These are phyloP conservation scores for Rhimphoctona megacephalus DNA, from an alignment of 2,888 invertebrate species.

Conservation along the genomic window DNA sequence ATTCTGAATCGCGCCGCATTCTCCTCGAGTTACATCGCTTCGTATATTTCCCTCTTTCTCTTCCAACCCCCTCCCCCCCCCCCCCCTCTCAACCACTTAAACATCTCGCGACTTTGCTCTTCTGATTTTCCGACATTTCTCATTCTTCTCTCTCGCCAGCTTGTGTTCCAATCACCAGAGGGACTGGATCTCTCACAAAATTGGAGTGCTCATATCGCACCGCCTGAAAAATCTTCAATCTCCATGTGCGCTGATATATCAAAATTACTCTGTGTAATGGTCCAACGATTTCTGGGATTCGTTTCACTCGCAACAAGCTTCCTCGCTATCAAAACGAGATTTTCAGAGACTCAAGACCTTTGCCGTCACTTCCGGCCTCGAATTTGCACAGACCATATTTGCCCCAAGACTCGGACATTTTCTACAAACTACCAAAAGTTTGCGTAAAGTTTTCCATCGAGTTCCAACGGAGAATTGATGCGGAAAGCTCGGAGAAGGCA, in stretches of 20 bases:
- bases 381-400: neutral
- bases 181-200: conserved; percentile 6
- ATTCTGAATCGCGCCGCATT: conserved; percentile 53
- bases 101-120: conserved; percentile 35
- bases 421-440: conserved; percentile 11
- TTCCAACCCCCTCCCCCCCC: neutral
- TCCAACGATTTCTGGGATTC: neutral
- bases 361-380: conserved; percentile 4
- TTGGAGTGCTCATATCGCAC: conserved; percentile 1
- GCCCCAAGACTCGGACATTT: conserved; percentile 8
- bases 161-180: conserved; percentile 15
- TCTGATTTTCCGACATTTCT: conserved; percentile 23
- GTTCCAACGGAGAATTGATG: conserved; percentile 6
- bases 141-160: neutral
- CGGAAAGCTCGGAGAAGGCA: neutral
- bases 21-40: conserved; percentile 56
- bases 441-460: neutral
- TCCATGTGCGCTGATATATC: neutral
- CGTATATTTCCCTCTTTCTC: conserved; percentile 1
- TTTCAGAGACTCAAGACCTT: neutral
- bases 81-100: neutral
- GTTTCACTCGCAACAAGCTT: too few species aligned
- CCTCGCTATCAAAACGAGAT: neutral
- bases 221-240: neutral
- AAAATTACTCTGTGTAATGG: neutral